phyloP scores from a whole-genome alignment of 2,113 vertebrate genomes.

The Setophaga coronata region DNA sequence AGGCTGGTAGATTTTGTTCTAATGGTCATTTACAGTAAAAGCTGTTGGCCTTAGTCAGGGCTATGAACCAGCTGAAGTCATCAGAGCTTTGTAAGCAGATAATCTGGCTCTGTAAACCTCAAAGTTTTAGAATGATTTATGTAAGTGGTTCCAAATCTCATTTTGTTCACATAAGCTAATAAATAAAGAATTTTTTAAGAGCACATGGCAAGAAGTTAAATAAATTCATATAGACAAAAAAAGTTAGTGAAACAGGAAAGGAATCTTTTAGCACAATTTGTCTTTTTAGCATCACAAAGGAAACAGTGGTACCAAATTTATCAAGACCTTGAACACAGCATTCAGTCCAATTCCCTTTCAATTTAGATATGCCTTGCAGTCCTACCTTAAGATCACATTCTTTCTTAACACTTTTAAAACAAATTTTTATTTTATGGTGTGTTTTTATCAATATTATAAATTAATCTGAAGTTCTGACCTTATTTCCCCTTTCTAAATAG shows the following conservation, averaged over 20 bases:
- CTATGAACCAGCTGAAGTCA: constrained; percentile 28
- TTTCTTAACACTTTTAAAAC: background rate
- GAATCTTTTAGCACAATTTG: background rate
- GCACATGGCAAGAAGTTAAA: background rate
- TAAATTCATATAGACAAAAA: background rate
- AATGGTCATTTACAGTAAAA: background rate
- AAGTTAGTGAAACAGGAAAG: background rate
- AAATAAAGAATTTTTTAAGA: background rate
- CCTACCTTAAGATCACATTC: background rate
- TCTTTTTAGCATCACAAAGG: background rate
- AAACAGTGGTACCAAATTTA: background rate
- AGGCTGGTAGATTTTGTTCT: background rate
- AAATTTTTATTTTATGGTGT: background rate
- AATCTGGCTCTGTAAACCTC: background rate
- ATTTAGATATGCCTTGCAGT: background rate
- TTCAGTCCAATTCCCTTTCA: background rate
- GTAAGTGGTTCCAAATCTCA: background rate
- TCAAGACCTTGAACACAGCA: background rate
- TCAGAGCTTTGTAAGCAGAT: background rate
- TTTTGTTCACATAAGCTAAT: background rate
- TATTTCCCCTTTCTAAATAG: background rate
- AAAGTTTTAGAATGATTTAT: background rate
- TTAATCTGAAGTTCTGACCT: background rate
- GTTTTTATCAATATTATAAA: background rate
- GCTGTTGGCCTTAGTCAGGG: background rate